Evolutionary conservation across 2,797 vertebrate genomes (phyloP), one percentile per base, ranked within the genome.

Genomic region (Propithecus perrieri): DNA sequence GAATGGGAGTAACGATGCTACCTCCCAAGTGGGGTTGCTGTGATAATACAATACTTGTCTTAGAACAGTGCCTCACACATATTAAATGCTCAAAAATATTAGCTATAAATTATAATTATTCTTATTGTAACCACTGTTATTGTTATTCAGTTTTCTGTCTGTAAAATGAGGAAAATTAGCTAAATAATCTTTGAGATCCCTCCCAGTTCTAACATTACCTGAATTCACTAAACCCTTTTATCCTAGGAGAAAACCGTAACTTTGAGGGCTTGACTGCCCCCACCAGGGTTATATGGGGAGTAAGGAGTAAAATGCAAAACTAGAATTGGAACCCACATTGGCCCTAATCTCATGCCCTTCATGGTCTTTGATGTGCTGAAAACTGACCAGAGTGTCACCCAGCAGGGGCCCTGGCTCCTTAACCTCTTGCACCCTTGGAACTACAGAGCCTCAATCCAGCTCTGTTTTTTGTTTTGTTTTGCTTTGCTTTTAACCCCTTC

Each of bases 281-380:
- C 14, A 4, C 48, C 33, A 48, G 46, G 11, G 24, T 93, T 41
- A 69, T 30, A 41, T 5, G 20, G 41, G 26, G 41, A 59, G 2
- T 17, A 87, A 86, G 67, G 26, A 92, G 17, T 65, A 90, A 93
- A 79, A 78, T 78, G 2, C 33, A 96, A 91, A 95, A 53, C n/a
- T 33, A 33, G 71, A 84, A 74, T 20, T 72, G 65, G 91, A 91
- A 83, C 75, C 43, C 69, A 72, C 35, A 22, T 85, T 63, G 33
- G 7, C 75, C 63, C 35, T 46, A 30, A 43, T 11, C 12, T 57
- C 3, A 0, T 24, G n/a, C 6, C 57, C 50, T 61, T 38, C 69
- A 33, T 46, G 43, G 20, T 26, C 35, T 53, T 48, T n/a, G 11
- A 30, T 7, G 18, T 53, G 30, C 55, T n/a, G 43, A 76, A 87